These are phyloP conservation scores for Masticophis lateralis DNA, from an alignment of 2,797 vertebrate species.

Conservation along the genomic window DNA sequence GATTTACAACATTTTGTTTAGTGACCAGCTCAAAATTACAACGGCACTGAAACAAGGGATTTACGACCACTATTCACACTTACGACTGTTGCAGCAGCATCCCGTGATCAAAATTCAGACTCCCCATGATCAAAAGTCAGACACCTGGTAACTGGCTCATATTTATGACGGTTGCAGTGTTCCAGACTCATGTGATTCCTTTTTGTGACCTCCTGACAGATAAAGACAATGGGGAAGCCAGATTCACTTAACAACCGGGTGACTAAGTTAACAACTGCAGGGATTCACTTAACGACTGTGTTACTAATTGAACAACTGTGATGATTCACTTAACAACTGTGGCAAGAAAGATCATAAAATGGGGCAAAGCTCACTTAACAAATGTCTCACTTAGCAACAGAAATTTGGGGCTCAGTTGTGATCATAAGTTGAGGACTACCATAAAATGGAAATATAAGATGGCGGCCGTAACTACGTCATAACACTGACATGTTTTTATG, in stretches of 20 bases:
- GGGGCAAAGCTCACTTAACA: not conserved
- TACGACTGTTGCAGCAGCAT: not conserved
- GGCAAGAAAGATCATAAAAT: too few species aligned
- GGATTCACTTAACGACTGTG: not conserved
- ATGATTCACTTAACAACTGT: not conserved
- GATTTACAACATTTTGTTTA: not conserved
- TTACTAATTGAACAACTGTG: not conserved
- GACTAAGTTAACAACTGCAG: not conserved
- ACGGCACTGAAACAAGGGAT: not conserved
- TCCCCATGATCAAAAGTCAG: not conserved
- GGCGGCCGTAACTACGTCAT: not conserved
- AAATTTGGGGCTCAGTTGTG: not conserved
- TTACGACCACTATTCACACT: not conserved
- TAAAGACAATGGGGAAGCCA: not conserved
- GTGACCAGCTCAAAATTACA: not conserved
- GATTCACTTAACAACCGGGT: not conserved
- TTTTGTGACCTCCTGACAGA: not conserved
- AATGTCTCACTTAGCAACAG: not conserved
- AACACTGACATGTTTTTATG: not conserved
- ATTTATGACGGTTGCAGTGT: not conserved
- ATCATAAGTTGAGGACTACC: not conserved
- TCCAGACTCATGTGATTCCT: not conserved
- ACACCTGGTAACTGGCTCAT: not conserved
- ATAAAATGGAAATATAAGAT: not conserved
- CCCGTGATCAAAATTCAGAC: not conserved